These are phyloP conservation scores for Vanessa cardui DNA, from an alignment of 2,888 invertebrate genomes.

Conservation along the genomic window DNA sequence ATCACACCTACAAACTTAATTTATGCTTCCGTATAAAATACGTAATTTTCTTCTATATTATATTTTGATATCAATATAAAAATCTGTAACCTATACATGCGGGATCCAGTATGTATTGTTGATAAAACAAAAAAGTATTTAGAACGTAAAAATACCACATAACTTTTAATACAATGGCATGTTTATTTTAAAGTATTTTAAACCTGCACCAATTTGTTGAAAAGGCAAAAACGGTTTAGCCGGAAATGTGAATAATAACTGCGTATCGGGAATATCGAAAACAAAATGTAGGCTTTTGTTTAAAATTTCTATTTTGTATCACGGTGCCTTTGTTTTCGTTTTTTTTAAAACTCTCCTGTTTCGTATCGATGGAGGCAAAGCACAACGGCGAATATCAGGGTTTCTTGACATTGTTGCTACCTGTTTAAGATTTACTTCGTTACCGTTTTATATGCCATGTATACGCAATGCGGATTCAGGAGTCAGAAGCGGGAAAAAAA, in stretches of 20 bases:
- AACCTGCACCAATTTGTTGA: conserved; percentile 7
- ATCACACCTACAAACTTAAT: no score
- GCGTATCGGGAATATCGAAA: conserved; percentile 11
- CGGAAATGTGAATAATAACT: conserved; percentile 17
- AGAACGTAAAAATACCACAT: background rate
- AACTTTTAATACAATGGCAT: conserved; percentile 1
- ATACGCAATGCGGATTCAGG: no score
- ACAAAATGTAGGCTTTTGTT: conserved; percentile 18
- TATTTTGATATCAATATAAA: no score
- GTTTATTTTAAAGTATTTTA: background rate
- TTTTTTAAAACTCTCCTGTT: background rate
- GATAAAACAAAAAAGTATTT: background rate
- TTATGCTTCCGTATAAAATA: no score
- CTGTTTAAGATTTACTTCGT: no score
- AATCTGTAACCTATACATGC: no score
- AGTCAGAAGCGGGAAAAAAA: no score
- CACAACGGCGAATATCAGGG: no score
- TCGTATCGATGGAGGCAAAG: background rate
- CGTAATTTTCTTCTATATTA: no score
- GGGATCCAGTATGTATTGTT: no score
- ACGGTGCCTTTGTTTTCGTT: conserved; percentile 5
- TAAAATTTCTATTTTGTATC: conserved; percentile 15
- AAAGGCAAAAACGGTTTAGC: conserved; percentile 12
- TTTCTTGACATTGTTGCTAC: no score
- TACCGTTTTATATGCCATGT: no score